A percentile compares a stretch with the other conserved stretches of the same genome.
phyloP scores from a whole-genome alignment of 2,113 vertebrate genomes.

The Onychostruthus taczanowskii region DNA sequence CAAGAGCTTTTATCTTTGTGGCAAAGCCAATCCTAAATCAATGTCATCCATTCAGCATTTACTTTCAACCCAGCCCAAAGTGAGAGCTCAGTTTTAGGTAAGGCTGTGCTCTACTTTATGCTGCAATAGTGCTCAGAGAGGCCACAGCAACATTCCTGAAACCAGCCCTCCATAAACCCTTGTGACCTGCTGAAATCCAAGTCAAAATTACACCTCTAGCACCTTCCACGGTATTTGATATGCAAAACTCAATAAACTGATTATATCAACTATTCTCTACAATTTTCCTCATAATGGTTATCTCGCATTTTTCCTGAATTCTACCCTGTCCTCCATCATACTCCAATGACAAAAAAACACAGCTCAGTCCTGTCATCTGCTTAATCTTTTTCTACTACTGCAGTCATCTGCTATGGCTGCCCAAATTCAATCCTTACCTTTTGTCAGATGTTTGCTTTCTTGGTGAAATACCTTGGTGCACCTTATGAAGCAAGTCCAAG shows the following conservation, averaged over 20 bases:
- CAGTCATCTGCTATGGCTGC: neutral
- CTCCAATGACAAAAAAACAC: neutral
- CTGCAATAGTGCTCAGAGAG: neutral
- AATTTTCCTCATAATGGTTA: neutral
- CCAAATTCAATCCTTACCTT: neutral
- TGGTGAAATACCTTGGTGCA: neutral
- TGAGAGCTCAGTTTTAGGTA: neutral
- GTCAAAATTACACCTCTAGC: neutral
- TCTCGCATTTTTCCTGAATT: neutral
- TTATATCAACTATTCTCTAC: neutral
- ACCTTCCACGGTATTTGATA: neutral
- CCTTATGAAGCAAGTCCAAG: neutral
- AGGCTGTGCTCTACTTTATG: neutral
- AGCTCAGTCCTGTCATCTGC: neutral
- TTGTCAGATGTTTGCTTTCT: neutral
- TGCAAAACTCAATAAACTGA: neutral
- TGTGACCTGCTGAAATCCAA: neutral
- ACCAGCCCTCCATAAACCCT: neutral
- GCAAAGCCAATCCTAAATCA: neutral
- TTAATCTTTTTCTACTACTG: neutral
- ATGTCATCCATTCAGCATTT: neutral
- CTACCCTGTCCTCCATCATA: neutral
- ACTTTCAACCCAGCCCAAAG: neutral
- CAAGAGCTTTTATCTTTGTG: neutral
- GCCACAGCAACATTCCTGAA: neutral